A percentile compares a stretch with the other conserved stretches of the same genome.
phyloP scores from a whole-genome alignment of 2,797 vertebrate species.

The Lutjanus campechanus region DNA sequence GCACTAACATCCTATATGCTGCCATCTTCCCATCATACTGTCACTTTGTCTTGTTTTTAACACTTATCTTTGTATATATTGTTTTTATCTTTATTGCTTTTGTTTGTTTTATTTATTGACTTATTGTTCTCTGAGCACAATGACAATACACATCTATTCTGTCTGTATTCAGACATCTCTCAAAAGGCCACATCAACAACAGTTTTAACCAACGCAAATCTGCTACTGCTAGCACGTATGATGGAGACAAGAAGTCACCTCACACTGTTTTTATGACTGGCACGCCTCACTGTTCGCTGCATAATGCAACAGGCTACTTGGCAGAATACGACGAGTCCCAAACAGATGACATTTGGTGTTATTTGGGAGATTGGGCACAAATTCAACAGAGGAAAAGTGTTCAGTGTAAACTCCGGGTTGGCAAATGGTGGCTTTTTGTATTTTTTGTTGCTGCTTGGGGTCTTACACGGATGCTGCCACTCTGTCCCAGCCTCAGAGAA shows the following conservation, averaged over 20 bases:
- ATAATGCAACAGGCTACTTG: slow-evolving; percentile 74
- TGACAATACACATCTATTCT: too few species aligned
- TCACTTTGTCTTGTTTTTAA: too few species aligned
- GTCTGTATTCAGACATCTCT: not conserved
- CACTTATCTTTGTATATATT: too few species aligned
- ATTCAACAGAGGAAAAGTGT: slow-evolving; percentile 63
- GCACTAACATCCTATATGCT: too few species aligned
- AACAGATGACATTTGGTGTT: slow-evolving; percentile 76
- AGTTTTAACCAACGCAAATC: slow-evolving; percentile 14
- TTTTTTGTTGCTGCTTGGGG: slow-evolving; percentile 43
- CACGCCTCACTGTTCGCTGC: slow-evolving; percentile 51
- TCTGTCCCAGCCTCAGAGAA: slow-evolving; percentile 53
- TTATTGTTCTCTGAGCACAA: too few species aligned
- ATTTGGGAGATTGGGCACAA: slow-evolving; percentile 68
- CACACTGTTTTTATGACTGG: slow-evolving; percentile 56
- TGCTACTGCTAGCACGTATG: slow-evolving; percentile 6
- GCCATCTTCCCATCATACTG: too few species aligned
- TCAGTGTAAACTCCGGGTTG: slow-evolving; percentile 50
- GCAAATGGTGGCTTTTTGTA: slow-evolving; percentile 38
- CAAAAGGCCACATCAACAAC: slow-evolving; percentile 5
- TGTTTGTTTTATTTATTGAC: too few species aligned
- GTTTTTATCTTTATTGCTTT: too few species aligned
- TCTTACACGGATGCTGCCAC: slow-evolving; percentile 33
- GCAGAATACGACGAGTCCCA: slow-evolving; percentile 56
- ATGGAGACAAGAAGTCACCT: slow-evolving; percentile 25